Evolutionary conservation across 2,888 invertebrate genomes (phyloP).

Genomic region (Neocrepidodera transversa): DNA sequence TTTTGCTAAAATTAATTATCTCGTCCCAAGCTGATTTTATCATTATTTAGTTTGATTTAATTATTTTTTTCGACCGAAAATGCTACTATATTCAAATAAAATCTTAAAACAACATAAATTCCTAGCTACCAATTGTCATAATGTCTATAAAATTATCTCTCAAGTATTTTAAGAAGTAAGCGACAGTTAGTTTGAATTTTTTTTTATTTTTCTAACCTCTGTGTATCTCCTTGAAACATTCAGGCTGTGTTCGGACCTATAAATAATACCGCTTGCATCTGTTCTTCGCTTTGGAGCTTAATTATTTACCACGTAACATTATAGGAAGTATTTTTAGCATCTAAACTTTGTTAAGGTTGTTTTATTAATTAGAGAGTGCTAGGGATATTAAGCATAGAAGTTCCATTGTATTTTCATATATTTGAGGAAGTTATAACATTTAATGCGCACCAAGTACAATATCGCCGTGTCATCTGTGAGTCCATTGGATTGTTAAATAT

Average conservation of each 20-base stretch:
- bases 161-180: neutral
- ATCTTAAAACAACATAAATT: too few relatives aligned
- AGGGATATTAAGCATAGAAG: constrained; percentile 12
- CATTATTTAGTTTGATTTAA: too few relatives aligned
- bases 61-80: too few relatives aligned
- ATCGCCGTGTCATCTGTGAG: too few relatives aligned
- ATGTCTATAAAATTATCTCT: neutral
- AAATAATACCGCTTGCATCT: constrained; percentile 39
- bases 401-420: neutral
- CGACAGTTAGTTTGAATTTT: too few relatives aligned
- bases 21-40: too few relatives aligned
- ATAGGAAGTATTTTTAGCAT: constrained; percentile 36
- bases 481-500: too few relatives aligned
- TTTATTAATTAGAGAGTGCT: constrained; percentile 29
- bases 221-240: constrained; percentile 33
- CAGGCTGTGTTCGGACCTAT: constrained; percentile 33
- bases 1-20: too few relatives aligned
- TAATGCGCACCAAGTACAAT: too few relatives aligned
- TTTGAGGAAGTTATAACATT: too few relatives aligned
- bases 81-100: too few relatives aligned
- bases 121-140: too few relatives aligned
- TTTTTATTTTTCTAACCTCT: constrained; percentile 31
- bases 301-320: constrained; percentile 37
- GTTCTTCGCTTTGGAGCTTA: constrained; percentile 34
- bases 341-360: constrained; percentile 31